phyloP scores from a whole-genome alignment of 2,113 vertebrate species.

The Oreochromis spilurus region DNA sequence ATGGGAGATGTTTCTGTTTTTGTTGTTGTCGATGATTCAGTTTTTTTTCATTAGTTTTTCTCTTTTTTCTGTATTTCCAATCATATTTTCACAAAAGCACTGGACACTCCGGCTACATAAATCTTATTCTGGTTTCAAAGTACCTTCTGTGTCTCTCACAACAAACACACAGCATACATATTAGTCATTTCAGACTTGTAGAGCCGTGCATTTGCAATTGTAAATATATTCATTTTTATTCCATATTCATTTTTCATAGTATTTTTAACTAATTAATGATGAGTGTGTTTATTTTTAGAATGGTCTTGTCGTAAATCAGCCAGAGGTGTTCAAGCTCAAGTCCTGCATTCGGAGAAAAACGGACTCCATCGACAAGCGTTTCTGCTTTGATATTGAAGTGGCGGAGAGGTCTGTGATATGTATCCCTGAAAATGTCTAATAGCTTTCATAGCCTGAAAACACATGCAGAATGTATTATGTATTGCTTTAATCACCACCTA shows the following conservation, averaged over 20 bases:
- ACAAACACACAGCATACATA: neutral
- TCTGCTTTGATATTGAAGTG: slow-evolving; percentile 97
- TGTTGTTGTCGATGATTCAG: neutral
- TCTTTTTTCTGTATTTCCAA: neutral
- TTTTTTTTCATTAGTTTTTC: neutral
- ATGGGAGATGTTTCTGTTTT: neutral
- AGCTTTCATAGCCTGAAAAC: neutral
- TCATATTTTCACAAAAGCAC: neutral
- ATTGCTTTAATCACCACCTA: neutral
- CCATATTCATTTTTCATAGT: neutral
- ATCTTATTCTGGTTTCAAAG: neutral
- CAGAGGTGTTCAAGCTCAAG: slow-evolving; percentile 92
- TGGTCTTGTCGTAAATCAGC: slow-evolving; percentile 79
- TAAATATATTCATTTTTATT: neutral
- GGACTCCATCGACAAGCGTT: slow-evolving; percentile 96
- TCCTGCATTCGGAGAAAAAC: slow-evolving; percentile 95
- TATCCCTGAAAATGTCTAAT: neutral
- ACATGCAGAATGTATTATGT: neutral
- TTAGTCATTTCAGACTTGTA: neutral
- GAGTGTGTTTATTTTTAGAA: slow-evolving; percentile 73
- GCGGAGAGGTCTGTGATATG: slow-evolving; percentile 84
- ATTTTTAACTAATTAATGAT: neutral
- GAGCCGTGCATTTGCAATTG: neutral
- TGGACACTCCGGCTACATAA: neutral
- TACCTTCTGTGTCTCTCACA: neutral